Evolutionary conservation across 2,113 vertebrate genomes (phyloP), one percentile per base, ranked within the genome.

Genomic region (Cynoglossus semilaevis): DNA sequence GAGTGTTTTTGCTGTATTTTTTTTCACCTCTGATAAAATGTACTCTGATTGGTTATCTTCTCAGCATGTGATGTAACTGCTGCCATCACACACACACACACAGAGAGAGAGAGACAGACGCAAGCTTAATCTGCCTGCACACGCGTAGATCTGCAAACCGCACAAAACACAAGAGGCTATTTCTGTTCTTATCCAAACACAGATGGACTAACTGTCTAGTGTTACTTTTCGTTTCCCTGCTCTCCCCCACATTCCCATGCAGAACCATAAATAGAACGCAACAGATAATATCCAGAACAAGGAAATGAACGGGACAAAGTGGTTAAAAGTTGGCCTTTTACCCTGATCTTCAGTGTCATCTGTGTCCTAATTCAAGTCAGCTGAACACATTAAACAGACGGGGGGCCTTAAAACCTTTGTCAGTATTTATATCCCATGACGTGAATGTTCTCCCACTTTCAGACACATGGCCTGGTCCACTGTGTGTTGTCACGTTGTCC

Each of bases 101-200:
- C 4, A 29, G 19, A 53, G 29, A n/a, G n/a, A n/a, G n/a, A 48
- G 15, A 22, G 18, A 22, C 15, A 50, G 51, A 48, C 47, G 54
- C 4, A 18, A 51, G 38, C 66, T 65, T 72, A 57, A 67, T 68
- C 69, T 40, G 13, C 64, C 40, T 48, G 47, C 19, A n/a, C 45
- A 13, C 16, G 12, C 2, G 53, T 64, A 72, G 74, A 74, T 79
- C 64, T 70, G 57, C 64, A 74, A 76, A 81, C 57, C 19, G 4
- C 71, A 56, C 60, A 78, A 77, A 78, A 76, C 60, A 67, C 60
- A 71, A 77, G 69, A 67, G 48, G 66, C 76, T 79, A 81, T 87
- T 85, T 88, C 70, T 85, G 73, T 59, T 77, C 84, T 80, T 85
- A 72, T 87, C 79, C 80, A 88, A 89, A 88, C 83, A 86, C 16